Evolutionary conservation across 2,797 vertebrate species (phyloP).

Genomic region (Falco columbarius): DNA sequence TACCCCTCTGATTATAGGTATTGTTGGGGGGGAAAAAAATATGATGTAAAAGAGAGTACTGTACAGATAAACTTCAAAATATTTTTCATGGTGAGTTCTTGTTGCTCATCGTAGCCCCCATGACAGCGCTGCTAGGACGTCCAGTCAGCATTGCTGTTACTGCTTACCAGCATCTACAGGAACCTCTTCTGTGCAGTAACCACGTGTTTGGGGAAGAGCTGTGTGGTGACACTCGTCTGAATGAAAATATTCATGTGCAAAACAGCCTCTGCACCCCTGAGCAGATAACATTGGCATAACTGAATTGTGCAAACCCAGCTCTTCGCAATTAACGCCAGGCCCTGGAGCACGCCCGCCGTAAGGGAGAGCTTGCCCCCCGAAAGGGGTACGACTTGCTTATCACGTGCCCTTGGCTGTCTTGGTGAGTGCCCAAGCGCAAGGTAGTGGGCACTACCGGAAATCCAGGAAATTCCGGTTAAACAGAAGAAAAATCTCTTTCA

Average conservation of each 20-base stretch:
- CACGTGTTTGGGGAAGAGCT: neutral
- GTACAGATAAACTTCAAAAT: neutral
- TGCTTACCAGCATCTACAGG: neutral
- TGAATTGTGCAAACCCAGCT: conserved; percentile 50
- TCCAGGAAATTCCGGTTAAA: neutral
- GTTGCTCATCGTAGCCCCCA: neutral
- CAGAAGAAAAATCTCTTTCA: neutral
- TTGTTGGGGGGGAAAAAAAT: neutral
- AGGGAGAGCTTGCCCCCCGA: neutral
- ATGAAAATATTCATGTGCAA: neutral
- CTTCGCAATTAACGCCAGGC: conserved; percentile 28
- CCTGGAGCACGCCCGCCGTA: conserved; percentile 4
- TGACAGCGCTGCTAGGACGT: neutral
- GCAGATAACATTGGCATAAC: neutral
- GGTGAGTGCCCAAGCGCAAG: neutral
- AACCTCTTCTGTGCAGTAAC: neutral
- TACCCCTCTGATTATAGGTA: conserved; percentile 1
- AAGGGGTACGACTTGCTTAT: neutral
- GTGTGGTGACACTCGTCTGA: neutral
- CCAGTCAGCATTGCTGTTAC: fast-evolving
- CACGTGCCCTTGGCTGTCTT: neutral
- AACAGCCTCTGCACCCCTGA: neutral
- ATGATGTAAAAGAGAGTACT: neutral
- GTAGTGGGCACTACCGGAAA: neutral
- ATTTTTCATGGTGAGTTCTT: neutral